Conservation (phyloP, 2,888 invertebrate genomes). For the Emesis furor region DNA sequence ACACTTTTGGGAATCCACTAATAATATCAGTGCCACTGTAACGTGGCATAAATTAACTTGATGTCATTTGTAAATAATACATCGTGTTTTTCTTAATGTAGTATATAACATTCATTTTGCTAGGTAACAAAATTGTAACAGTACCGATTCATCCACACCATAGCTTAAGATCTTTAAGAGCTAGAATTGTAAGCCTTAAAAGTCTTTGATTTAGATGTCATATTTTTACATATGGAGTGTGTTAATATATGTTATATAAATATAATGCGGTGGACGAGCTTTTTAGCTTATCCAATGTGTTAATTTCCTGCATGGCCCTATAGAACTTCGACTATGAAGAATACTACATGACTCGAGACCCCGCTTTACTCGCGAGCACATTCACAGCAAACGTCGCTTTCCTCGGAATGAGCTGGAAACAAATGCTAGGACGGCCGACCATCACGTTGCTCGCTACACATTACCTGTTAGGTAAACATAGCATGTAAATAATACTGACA, state of each 20-base stretch:
- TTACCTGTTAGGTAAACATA: constrained; percentile 95
- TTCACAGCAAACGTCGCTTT: constrained; percentile 98
- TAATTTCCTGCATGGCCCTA: constrained; percentile 84
- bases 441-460: constrained; percentile 97
- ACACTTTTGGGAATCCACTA: background rate
- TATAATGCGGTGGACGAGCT: background rate
- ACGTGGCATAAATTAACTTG: background rate
- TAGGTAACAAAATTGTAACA: constrained; percentile 4
- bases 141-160: background rate
- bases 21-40: background rate
- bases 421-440: constrained; percentile 98
- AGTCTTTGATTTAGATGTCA: too few relatives aligned
- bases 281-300: constrained; percentile 17
- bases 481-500: constrained; percentile 5
- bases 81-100: background rate
- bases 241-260: background rate
- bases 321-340: constrained; percentile 98
- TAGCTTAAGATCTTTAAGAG: too few relatives aligned
- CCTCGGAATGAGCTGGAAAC: constrained; percentile 99
- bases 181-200: too few relatives aligned
- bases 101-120: background rate
- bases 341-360: constrained; percentile 99
- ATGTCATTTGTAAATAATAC: constrained; percentile 1
- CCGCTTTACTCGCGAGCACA: constrained; percentile 98
- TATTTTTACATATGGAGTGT: background rate